Evolutionary conservation across 2,113 vertebrate genomes (phyloP), one percentile per base, ranked within the genome.

Genomic region (Nanorana parkeri): DNA sequence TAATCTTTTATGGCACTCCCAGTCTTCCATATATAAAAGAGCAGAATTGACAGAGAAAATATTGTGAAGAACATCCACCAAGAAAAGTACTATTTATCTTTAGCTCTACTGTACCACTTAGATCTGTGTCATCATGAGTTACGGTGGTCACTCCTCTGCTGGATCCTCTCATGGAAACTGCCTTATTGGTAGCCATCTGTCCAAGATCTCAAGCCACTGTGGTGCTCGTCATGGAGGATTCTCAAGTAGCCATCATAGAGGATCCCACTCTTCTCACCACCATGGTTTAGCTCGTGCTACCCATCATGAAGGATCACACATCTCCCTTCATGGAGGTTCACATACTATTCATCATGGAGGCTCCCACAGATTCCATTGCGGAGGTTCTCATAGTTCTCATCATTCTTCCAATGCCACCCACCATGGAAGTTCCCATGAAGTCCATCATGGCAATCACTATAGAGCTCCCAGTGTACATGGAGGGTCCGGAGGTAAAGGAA

Each of bases 391-490:
- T 29, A 21, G 23, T 54, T 24, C 15, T 1, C 47, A 71, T 19
- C 69, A 73, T 29, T 17, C 15, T 8, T 24, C 68, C 68, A 0
- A 21, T 8, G n/a, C 19, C 10, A 29, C 69, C 10, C 51, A 55
- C 54, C 52, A 58, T 73, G 4, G 6, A 28, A 52, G n/a, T 21
- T 17, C 51, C 10, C 19, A 29, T 28, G 2, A 13, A 20, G 19
- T 54, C n/a, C 69, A 73, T 13, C 52, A 56, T 52, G 52, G 51
- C 4, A 24, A 54, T 26, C 69, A 73, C 23, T 20, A 29, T 26
- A 55, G 52, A 56, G 69, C 24, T 3, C 52, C 69, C n/a, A 73
- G 69, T 73, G 69, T 73, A 21, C 69, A 73, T 73, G 68, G 47
- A 16, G 68, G 68, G 26, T 72, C 68, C 17, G 68, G 47, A 72